Base-by-base conservation (phyloP, 2,797 vertebrate genomes). In the Gallinago stenura region DNA sequence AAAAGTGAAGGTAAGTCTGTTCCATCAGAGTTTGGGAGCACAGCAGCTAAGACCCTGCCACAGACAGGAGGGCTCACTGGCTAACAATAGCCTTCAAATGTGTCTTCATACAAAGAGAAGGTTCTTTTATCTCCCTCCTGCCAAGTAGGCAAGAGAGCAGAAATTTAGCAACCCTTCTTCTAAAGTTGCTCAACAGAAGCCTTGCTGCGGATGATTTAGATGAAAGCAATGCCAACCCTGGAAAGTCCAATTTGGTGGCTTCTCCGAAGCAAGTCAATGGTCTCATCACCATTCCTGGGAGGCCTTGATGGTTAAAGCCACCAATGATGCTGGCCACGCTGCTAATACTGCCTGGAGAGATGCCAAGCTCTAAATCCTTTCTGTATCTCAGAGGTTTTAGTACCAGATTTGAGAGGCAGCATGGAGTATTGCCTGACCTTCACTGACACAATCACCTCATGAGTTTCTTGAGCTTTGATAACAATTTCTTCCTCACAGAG, bases 1-100 rank as follows among this genome's bases (percentile, higher is more conserved):
- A 46, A 20, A 41, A 37, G 9, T 17, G 30, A 73, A 83, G 86
- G 24, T 15, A n/a, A 81, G 90, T 43, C 81, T 30, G 53, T 91
- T 77, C 20, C 1, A 83, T 45, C 21, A 50, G 76, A 83, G 39
- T 66, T 88, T 79, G 35, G 46, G 51, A 91, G 43, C 56, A 60
- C 24, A 96, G 93, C 37, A 89, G 58, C 37, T 5, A 7, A 79
- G 73, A 79, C 19, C 62, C 39, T 79, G 51, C 28, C 46, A 65
- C 33, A 21, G 26, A 56, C 3, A 2, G 64, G 81, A 85, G 54
- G 60, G n/a, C 37, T 31, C n/a, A 37, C 20, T 19, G 13, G 33
- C 26, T 85, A 93, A 93, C 56, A 33, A 90, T 25, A 87, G 68
- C 28, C 65, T 93, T 95, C 81, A 77, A 68, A 92, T n/a, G 30